Conservation (phyloP, 1,140 invertebrate species). For the Scaptodrosophila lebanonensis region DNA sequence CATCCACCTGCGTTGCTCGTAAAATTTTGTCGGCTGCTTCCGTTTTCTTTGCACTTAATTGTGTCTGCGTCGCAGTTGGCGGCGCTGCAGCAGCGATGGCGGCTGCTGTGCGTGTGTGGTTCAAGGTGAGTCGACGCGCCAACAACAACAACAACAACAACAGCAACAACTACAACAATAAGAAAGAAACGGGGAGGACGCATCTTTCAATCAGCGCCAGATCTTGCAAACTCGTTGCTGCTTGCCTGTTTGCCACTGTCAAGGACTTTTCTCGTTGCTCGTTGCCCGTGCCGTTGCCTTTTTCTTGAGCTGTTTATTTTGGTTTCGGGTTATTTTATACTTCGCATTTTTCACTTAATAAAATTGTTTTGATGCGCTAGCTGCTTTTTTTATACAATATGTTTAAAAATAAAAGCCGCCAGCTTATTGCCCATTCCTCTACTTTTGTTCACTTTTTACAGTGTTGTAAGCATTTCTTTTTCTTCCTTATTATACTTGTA, state of each 20-base stretch:
- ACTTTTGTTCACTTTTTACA: no score
- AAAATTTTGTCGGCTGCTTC: slow-evolving; percentile 69
- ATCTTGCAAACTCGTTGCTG: no score
- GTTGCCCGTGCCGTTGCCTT: slow-evolving; percentile 34
- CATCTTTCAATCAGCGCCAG: slow-evolving; percentile 63
- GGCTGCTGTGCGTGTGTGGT: slow-evolving; percentile 50
- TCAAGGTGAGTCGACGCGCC: slow-evolving; percentile 62
- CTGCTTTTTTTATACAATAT: slow-evolving; percentile 70
- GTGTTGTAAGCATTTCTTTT: no score
- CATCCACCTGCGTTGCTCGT: slow-evolving; percentile 39
- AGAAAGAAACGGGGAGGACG: no score
- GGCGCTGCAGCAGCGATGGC: slow-evolving; percentile 10
- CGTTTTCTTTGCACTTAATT: slow-evolving; percentile 69
- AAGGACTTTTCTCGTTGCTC: slow-evolving; percentile 60
- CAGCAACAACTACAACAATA: slow-evolving; percentile 35
- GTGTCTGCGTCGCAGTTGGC: slow-evolving; percentile 43
- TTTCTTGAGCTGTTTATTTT: slow-evolving; percentile 58
- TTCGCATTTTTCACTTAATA: slow-evolving; percentile 73
- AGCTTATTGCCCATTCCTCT: slow-evolving; percentile 10
- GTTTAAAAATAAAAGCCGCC: slow-evolving; percentile 61
- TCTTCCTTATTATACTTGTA: no score
- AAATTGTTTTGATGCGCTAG: slow-evolving; percentile 69
- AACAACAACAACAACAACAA: slow-evolving; percentile 24
- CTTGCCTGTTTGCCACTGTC: slow-evolving; percentile 45
- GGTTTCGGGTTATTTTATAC: slow-evolving; percentile 68